phyloP scores from a whole-genome alignment of 1,140 invertebrate genomes.

The Atta texana region DNA sequence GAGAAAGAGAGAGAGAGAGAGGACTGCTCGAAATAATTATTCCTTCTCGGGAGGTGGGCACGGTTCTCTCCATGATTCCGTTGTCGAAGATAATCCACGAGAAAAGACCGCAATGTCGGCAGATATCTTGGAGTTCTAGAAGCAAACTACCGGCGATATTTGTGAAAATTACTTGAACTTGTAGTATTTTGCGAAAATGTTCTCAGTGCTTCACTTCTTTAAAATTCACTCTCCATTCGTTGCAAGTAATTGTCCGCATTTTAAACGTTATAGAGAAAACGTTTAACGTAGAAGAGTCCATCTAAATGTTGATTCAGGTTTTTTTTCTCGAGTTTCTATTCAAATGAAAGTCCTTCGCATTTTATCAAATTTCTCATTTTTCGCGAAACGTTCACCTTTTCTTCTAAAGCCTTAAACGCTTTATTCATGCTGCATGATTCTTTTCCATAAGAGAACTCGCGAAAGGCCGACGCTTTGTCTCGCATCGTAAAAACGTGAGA shows the following conservation, averaged over 20 bases:
- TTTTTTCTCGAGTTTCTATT: neutral
- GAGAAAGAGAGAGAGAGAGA: constrained; percentile 44
- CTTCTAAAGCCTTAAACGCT: neutral
- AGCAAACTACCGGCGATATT: constrained; percentile 22
- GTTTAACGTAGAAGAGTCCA: neutral
- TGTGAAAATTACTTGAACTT: constrained; percentile 21
- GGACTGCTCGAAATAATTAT: constrained; percentile 76
- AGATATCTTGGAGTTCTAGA: constrained; percentile 49
- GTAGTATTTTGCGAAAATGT: neutral
- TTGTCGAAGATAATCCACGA: constrained; percentile 48
- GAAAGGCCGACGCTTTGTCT: constrained; percentile 40
- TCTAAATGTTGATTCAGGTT: too few relatives aligned
- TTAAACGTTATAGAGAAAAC: neutral
- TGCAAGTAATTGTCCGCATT: neutral
- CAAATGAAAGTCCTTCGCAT: neutral
- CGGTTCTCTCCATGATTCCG: constrained; percentile 58
- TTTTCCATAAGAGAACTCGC: neutral
- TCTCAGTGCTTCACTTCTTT: neutral
- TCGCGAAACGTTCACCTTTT: neutral
- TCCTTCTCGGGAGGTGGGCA: constrained; percentile 32
- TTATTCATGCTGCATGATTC: neutral
- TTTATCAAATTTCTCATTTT: constrained; percentile 12
- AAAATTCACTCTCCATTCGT: constrained; percentile 34
- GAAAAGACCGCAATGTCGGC: neutral
- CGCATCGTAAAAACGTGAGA: constrained; percentile 67